Evolutionary conservation across 2,113 vertebrate genomes (phyloP), one percentile per base, ranked within the genome.

Genomic region (Marmota monax): DNA sequence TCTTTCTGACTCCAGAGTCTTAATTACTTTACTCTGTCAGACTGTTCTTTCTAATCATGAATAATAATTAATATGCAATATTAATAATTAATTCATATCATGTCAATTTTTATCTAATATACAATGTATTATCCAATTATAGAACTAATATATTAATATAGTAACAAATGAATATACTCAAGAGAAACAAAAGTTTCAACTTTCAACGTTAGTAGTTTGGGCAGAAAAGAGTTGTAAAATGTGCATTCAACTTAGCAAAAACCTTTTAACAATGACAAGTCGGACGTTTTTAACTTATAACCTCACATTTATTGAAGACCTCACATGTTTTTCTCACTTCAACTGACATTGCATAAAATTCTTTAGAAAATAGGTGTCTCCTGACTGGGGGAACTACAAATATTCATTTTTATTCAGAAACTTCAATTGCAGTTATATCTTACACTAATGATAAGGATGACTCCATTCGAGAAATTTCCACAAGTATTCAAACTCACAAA

Each of bases 321-420:
- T 85, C 69, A 90, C 51, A 74, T 39, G 53, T 23, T 95, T 92
- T 96, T 92, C 45, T 96, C 25, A 82, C 22, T 92, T 94, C 53
- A 78, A n/a, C 12, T 92, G 32, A 8, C 45, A 85, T 37, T 92
- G 5, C 22, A 82, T 83, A 9, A n/a, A 14, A 16, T 61, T 58
- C 25, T 32, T 77, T 25, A 1, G 70, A 92, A 89, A 94, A 77
- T 37, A 77, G 18, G 2, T 87, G 25, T 58, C 48, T 96, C 11
- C 37, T 65, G 37, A 45, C 61, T 72, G 6, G 23, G 37, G 69
- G 20, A 93, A 27, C 88, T 94, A 51, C 23, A 93, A 93, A 90
- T 83, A 69, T 27, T 37, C 18, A 45, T 86, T 96, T 92, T 96
- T 73, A 84, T 95, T 87, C 16, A 90, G 89, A 95, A 96, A 61